phyloP scores from a whole-genome alignment of 2,113 vertebrate genomes.

The Bombycilla garrulus region DNA sequence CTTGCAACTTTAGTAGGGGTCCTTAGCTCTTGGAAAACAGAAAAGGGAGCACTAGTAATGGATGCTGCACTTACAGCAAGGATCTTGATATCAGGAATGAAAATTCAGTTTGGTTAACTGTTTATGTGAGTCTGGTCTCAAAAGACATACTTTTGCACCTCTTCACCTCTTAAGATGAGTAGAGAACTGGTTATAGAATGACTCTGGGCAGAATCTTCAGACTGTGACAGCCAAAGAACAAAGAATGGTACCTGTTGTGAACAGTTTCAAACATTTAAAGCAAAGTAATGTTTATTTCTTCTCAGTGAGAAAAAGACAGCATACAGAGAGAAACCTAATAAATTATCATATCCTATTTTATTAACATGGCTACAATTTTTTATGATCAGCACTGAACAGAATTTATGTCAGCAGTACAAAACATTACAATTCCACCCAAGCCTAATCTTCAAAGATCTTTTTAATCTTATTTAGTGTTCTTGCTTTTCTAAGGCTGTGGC shows the following conservation, averaged over 20 bases:
- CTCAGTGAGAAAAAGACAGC: not conserved
- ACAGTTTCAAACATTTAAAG: not conserved
- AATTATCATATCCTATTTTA: not conserved
- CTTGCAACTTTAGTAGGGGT: not conserved
- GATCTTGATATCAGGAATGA: not conserved
- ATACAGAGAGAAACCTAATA: not conserved
- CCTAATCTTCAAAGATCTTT: not conserved
- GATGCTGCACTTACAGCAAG: not conserved
- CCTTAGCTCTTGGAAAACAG: not conserved
- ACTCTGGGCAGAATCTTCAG: not conserved
- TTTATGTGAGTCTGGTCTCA: not conserved
- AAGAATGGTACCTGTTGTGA: not conserved
- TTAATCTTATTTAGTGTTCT: not conserved
- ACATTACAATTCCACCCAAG: not conserved
- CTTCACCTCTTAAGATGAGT: not conserved
- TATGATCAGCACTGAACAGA: not conserved
- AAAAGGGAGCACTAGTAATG: not conserved
- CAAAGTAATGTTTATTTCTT: not conserved
- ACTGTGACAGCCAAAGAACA: not conserved
- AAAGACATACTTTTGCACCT: not conserved
- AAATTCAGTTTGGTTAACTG: not conserved
- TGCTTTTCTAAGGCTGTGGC: not conserved
- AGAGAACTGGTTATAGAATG: not conserved
- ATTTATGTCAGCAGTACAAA: not conserved
- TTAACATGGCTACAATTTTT: not conserved